Evolutionary conservation across 2,888 invertebrate genomes (phyloP).

Genomic region (Epistrophe eligans): DNA sequence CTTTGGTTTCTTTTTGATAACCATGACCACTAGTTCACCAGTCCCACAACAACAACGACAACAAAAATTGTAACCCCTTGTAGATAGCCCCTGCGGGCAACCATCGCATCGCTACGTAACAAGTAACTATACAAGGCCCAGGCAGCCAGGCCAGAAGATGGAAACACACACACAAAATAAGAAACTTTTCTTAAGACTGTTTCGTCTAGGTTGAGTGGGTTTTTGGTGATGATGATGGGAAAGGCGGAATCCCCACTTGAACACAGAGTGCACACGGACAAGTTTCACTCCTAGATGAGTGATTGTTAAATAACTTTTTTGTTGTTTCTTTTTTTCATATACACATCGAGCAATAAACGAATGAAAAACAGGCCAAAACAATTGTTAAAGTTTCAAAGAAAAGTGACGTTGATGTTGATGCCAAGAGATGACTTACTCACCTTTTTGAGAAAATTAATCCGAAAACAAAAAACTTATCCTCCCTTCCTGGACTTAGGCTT

Average conservation of each 20-base stretch:
- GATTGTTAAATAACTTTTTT: constrained; percentile 57
- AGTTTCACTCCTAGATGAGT: constrained; percentile 63
- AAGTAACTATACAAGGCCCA: constrained; percentile 12
- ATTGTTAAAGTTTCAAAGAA: constrained; percentile 34
- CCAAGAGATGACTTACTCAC: constrained; percentile 56
- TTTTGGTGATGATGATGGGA: background rate
- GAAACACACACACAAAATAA: constrained; percentile 41
- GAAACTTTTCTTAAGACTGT: constrained; percentile 60
- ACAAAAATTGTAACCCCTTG: constrained; percentile 34
- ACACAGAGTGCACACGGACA: constrained; percentile 46
- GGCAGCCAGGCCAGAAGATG: constrained; percentile 20
- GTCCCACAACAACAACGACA: constrained; percentile 49
- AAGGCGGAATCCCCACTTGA: background rate
- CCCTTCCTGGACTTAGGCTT: background rate
- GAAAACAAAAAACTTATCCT: constrained; percentile 42
- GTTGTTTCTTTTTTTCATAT: constrained; percentile 17
- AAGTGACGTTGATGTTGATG: constrained; percentile 25
- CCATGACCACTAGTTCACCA: constrained; percentile 27
- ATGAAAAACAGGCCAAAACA: constrained; percentile 28
- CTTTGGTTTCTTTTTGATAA: constrained; percentile 58
- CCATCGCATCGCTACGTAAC: constrained; percentile 15
- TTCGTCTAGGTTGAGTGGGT: constrained; percentile 12
- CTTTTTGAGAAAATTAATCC: constrained; percentile 53
- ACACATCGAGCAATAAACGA: constrained; percentile 39
- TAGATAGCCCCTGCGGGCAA: constrained; percentile 29